Evolutionary conservation across 2,797 vertebrate genomes (phyloP), one percentile per base, ranked within the genome.

Genomic region (Rhinella marina): DNA sequence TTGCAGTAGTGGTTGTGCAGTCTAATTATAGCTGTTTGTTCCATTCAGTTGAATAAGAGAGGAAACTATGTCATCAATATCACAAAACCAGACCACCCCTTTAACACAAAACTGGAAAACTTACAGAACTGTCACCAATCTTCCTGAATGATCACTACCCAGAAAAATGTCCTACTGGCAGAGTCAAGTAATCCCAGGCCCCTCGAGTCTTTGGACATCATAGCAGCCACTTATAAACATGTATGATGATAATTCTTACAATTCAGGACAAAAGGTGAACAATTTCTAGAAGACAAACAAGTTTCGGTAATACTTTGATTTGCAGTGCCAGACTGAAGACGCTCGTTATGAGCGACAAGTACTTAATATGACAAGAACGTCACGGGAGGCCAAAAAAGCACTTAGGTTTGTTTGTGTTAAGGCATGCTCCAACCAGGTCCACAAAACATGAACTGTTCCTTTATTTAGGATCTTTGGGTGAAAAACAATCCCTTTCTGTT

Each of bases 321-420:
- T 78, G 8, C 29, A 14, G 0, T 66, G 76, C 82, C 64, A 85
- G 21, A 72, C 10, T 68, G 75, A 84, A 84, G 32, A 72, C 25
- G 61, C 73, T 56, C 77, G 48, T 79, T 78, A 79, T 61, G 19
- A 79, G 52, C 48, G 25, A 70, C 61, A 84, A 84, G 76, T 79
- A 68, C 27, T 32, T 79, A 59, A 84, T 7, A 59, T 78, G 64
- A 54, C 75, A 52, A 41, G 66, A 88, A 61, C 72, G 72, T 88
- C 87, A 88, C 29, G 75, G 64, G 61, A 73, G 76, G 87, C 87
- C 87, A 88, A 88, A 85, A 88, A 88, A 88, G 87, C 87, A 84
- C 87, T 88, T 85, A 88, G 80, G 76, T 52, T 59, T 88, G 56
- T 88, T 88, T 88, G 87, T 68, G 27, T 64, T 84, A 17, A 62